Evolutionary conservation across 2,113 vertebrate species (phyloP), one percentile per base, ranked within the genome.

Genomic region (Lepisosteus osseus): DNA sequence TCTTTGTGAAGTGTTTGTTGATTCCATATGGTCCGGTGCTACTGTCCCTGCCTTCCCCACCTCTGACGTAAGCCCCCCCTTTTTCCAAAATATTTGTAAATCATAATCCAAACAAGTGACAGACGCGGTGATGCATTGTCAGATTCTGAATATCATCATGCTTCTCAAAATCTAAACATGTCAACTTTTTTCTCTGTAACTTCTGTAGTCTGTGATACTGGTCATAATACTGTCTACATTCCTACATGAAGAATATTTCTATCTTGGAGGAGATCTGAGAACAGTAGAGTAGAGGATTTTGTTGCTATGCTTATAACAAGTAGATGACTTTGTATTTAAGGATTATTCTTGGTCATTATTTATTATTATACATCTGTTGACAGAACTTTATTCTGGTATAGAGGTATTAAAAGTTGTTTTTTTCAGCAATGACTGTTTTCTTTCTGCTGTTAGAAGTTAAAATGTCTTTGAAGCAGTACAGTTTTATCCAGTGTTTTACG

Each of bases 261-360:
- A 88, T 87, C 89, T 88, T 85, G 86, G 88, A 90, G 87, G 81
- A 88, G 86, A 90, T 90, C 89, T 81, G 86, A 92, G 90, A 89
- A 90, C 82, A 86, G 83, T 90, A 92, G 91, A 90, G 89, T 92
- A 93, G 91, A 94, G 85, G 90, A 88, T 90, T 95, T 90, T 92
- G 91, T 94, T 94, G 92, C 93, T 92, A 92, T 92, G 84, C 92
- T 92, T 93, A 91, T 94, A 94, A 92, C 91, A 86, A 90, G 88
- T 94, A 92, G 86, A 93, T 85, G 88, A 90, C 88, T 93, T 95
- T 95, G 91, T 96, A 95, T 96, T 95, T 95, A 95, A 95, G 94
- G 84, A 91, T 90, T 93, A 92, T 93, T 92, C 86, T 90, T 88
- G 87, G 89, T 93, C 89, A 92, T 96, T 95, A 95, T 96, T 96